These are phyloP conservation scores for Enteromius paludinosus DNA, from an alignment of 2,797 vertebrate genomes.

Conservation along the genomic window DNA sequence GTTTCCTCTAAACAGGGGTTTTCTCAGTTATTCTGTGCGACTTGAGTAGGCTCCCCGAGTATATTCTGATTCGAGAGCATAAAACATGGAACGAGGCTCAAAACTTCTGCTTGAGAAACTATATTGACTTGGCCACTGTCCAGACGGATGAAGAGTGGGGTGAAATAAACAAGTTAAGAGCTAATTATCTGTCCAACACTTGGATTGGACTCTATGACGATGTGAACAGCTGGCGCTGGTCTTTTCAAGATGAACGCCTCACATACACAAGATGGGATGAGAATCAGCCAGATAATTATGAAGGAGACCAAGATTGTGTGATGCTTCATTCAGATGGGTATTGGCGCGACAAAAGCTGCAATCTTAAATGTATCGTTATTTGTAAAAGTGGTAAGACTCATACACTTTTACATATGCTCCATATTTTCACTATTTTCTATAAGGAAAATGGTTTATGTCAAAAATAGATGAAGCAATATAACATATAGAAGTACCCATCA, in stretches of 20 bases:
- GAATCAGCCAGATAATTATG: conserved; percentile 17
- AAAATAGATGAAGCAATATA: not conserved
- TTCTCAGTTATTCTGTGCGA: not conserved
- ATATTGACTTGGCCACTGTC: not conserved
- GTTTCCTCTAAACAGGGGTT: not conserved
- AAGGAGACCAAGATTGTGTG: accelerated
- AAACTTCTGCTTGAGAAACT: not conserved
- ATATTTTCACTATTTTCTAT: not conserved
- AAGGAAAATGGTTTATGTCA: not conserved
- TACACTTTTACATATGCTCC: not conserved
- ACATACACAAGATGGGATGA: not conserved
- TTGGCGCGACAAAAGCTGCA: not conserved
- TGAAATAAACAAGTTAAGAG: not conserved
- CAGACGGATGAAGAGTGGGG: not conserved
- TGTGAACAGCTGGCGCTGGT: conserved; percentile 61
- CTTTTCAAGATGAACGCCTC: conserved; percentile 32
- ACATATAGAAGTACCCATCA: not conserved
- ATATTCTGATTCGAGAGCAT: not conserved
- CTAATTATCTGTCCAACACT: not conserved
- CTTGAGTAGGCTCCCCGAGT: not conserved
- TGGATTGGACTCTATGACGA: conserved; percentile 63
- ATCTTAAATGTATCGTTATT: accelerated
- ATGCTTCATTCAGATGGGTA: accelerated
- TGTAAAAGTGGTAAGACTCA: conserved; percentile 44
- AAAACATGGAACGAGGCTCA: not conserved